Conservation (phyloP, 2,113 vertebrate species). For the Sander lucioperca region DNA sequence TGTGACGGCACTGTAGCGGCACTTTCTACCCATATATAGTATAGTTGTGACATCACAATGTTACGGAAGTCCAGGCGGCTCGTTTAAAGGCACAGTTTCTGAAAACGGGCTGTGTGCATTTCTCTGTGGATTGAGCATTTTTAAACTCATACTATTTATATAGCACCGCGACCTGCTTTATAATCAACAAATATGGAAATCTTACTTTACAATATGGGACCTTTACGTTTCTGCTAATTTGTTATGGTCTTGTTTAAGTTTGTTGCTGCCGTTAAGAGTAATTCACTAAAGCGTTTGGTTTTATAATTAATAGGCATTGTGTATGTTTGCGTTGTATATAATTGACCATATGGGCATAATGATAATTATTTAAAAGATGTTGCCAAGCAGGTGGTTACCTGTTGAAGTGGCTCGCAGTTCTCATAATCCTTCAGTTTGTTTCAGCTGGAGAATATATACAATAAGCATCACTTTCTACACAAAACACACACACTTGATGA, state of each 20-base stretch:
- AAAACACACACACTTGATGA: slow-evolving; percentile 11
- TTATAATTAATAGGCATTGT: background rate
- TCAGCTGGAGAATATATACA: background rate
- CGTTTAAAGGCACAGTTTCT: no score
- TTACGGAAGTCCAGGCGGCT: no score
- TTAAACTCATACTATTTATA: no score
- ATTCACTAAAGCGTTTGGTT: background rate
- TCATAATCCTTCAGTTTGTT: slow-evolving; percentile 22
- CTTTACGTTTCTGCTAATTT: background rate
- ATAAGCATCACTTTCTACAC: background rate
- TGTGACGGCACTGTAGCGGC: no score
- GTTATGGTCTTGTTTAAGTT: background rate
- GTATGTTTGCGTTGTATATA: background rate
- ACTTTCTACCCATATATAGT: no score
- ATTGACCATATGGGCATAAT: slow-evolving; percentile 11
- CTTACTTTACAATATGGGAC: no score
- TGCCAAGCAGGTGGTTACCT: slow-evolving; percentile 41
- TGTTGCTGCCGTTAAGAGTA: background rate
- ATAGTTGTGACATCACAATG: no score
- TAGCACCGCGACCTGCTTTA: no score
- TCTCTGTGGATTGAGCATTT: no score
- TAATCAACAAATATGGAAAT: no score
- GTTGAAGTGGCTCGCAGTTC: background rate
- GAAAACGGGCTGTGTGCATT: no score
- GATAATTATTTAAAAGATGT: background rate